Evolutionary conservation across 2,113 vertebrate genomes (phyloP).

Genomic region (Dicentrarchus labrax): DNA sequence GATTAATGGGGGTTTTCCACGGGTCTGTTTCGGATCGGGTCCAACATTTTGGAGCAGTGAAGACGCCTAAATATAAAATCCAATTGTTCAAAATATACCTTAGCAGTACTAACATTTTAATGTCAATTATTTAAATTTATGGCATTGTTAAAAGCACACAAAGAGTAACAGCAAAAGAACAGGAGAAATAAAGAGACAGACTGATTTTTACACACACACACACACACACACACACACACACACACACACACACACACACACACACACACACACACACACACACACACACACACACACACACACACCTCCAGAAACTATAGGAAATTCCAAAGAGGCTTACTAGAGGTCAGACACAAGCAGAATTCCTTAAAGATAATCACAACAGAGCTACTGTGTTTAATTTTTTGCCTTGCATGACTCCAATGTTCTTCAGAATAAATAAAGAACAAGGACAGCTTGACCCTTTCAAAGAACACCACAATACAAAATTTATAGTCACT

Average conservation of each 20-base stretch:
- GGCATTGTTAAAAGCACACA: not conserved
- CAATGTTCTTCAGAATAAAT: conserved; percentile 55
- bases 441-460: conserved; percentile 63
- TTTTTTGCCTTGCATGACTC: conserved; percentile 49
- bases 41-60: not conserved
- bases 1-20: not conserved
- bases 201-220: not conserved
- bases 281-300: conserved; percentile 25
- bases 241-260: conserved; percentile 28
- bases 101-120: too few species aligned
- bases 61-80: not conserved
- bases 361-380: conserved; percentile 71
- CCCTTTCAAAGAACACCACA: conserved; percentile 42
- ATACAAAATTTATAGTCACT: conserved; percentile 32
- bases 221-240: conserved; percentile 32
- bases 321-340: conserved; percentile 70
- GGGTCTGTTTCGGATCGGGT: not conserved
- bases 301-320: conserved; percentile 19
- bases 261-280: too few species aligned
- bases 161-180: not conserved
- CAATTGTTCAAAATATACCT: not conserved
- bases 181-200: not conserved
- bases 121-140: not conserved
- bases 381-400: conserved; percentile 64
- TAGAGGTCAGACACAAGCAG: conserved; percentile 64